These are phyloP conservation scores for Drosophila ambigua DNA, from an alignment of 1,140 invertebrate genomes.

Conservation along the genomic window DNA sequence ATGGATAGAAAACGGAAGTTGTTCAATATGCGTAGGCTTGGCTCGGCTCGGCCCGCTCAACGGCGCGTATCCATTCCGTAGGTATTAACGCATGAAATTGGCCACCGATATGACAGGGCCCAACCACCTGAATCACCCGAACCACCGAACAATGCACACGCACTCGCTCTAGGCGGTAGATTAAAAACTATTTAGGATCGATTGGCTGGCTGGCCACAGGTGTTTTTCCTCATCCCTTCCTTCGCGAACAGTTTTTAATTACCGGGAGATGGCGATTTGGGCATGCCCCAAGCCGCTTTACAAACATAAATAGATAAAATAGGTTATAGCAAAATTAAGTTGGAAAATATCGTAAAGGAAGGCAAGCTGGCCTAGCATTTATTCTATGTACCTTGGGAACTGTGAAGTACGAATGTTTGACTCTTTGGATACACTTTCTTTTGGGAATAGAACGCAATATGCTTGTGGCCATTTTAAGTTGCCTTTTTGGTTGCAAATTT, in stretches of 20 bases:
- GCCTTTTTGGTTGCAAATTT: constrained; percentile 44
- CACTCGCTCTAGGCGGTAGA: constrained; percentile 6
- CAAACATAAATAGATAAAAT: no score
- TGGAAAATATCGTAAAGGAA: background rate
- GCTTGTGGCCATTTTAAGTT: background rate
- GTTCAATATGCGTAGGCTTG: constrained; percentile 74
- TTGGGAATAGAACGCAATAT: constrained; percentile 57
- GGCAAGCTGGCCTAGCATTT: no score
- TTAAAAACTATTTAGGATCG: constrained; percentile 70
- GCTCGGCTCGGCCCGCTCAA: constrained; percentile 47
- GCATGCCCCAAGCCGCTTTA: no score
- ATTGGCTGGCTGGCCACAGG: constrained; percentile 38
- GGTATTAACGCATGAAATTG: constrained; percentile 77
- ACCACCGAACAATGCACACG: constrained; percentile 21
- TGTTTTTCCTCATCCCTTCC: constrained; percentile 21
- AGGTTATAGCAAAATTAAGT: no score
- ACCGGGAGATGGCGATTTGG: constrained; percentile 2
- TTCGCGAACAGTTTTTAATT: constrained; percentile 26
- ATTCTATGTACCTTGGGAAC: no score
- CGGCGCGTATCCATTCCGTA: constrained; percentile 65
- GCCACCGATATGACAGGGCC: constrained; percentile 31
- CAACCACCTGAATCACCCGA: constrained; percentile 12
- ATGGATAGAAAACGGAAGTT: constrained; percentile 60
- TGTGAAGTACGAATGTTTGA: no score
- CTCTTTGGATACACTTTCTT: background rate